These are phyloP conservation scores for Pteria penguin DNA, from an alignment of 2,888 invertebrate genomes.

Conservation along the genomic window DNA sequence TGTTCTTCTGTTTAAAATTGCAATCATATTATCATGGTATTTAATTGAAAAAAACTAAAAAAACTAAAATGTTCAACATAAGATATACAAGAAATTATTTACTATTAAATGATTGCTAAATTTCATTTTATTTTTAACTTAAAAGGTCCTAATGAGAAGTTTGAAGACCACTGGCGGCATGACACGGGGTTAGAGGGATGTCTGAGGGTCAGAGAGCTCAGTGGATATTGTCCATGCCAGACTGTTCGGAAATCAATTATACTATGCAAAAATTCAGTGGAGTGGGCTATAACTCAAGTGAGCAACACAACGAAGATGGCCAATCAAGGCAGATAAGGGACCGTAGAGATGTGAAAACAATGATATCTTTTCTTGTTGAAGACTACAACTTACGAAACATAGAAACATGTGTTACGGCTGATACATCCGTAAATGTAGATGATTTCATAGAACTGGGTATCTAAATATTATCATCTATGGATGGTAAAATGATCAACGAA, in stretches of 20 bases:
- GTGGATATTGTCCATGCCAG: constrained; percentile 55
- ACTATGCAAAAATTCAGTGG: constrained; percentile 48
- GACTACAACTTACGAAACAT: constrained; percentile 11
- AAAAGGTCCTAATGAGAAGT: constrained; percentile 51
- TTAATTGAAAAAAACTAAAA: too few relatives aligned
- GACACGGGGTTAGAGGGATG: constrained; percentile 54
- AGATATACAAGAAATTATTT: too few relatives aligned
- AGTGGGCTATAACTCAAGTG: constrained; percentile 41
- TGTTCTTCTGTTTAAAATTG: too few relatives aligned
- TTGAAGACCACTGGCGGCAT: constrained; percentile 58
- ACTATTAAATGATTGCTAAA: too few relatives aligned
- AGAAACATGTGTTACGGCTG: constrained; percentile 19
- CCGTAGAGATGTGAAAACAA: constrained; percentile 36
- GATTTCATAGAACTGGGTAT: background rate
- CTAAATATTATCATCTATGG: background rate
- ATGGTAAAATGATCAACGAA: background rate
- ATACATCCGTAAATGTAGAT: constrained; percentile 20
- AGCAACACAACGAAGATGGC: constrained; percentile 48
- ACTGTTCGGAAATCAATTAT: constrained; percentile 42
- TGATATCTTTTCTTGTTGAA: constrained; percentile 41
- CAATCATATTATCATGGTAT: too few relatives aligned
- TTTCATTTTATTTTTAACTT: background rate
- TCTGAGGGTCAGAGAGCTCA: constrained; percentile 47
- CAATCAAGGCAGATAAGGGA: constrained; percentile 43
- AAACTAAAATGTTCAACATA: too few relatives aligned